These are phyloP conservation scores for Drosophila oshimai DNA, from an alignment of 1,140 invertebrate species.

Conservation along the genomic window DNA sequence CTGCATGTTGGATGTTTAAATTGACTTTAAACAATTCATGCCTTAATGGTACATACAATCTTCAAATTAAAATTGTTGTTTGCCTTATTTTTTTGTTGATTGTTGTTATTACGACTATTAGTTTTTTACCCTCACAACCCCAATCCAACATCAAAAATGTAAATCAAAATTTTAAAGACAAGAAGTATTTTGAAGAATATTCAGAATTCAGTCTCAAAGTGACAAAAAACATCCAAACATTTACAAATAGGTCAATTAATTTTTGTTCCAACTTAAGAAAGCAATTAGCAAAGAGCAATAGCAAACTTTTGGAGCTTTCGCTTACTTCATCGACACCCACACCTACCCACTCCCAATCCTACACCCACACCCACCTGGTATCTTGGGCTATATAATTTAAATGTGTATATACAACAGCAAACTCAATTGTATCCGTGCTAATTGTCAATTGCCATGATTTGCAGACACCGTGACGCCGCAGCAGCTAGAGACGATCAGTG, in stretches of 20 bases:
- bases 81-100: no score
- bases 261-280: not conserved
- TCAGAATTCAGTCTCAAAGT: not conserved
- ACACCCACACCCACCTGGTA: constrained; percentile 39
- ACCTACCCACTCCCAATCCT: not conserved
- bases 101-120: no score
- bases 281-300: not conserved
- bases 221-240: not conserved
- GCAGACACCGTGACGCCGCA: constrained; percentile 64
- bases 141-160: no score
- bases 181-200: no score
- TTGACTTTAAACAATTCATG: no score
- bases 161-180: no score
- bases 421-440: not conserved
- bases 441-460: constrained; percentile 23
- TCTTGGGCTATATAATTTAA: constrained; percentile 53
- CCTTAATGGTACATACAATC: no score
- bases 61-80: no score
- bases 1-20: no score
- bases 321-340: constrained; percentile 12
- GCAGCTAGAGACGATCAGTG: constrained; percentile 77
- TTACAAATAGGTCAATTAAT: not conserved
- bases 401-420: constrained; percentile 32
- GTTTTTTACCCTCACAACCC: no score
- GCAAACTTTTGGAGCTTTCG: constrained; percentile 16